Evolutionary conservation across 1,140 invertebrate species (phyloP), one percentile per base, ranked within the genome.

Genomic region (Caenorhabditis inopinata): DNA sequence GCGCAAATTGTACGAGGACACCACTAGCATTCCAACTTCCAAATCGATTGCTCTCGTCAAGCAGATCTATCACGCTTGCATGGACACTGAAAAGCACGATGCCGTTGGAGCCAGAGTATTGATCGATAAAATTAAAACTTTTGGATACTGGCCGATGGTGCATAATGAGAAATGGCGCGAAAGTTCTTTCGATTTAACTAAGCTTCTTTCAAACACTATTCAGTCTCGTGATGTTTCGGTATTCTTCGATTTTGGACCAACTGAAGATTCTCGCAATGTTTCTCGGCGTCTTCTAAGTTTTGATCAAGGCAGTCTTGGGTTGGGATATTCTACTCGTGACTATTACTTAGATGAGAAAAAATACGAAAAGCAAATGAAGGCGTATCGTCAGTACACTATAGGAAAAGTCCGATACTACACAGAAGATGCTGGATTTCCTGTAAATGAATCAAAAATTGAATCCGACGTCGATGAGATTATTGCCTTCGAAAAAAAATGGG

Each of bases 271-370:
- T 32, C 85, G 85, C 1, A 84, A 85, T 76, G 85, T 84, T 12
- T 74, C 82, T 21, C 45, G 81, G n/a, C 42, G 77, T 23, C 62
- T 79, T 23, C 42, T 87, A 2, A 80, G 85, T 46, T 84, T 87
- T 49, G 86, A 87, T 76, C 86, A 87, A 80, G 85, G 84, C 45
- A 80, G 76, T 42, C 82, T 87, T 6, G 86, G 85, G 14, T 62
- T 87, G 21, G 86, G 86, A 12, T 73, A 80, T 38, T 74, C 73
- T 25, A 84, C 86, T 3, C 47, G 86, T 16, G 86, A 87, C 51
- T 87, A 87, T 51, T 87, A 88, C 48, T 74, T 87, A 58, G 88
- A 87, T 68, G 84, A 87, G 29, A 87, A 82, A 11, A 80, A 79
- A 49, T 87, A 88, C 68, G 85, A 62, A 5, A 87, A 88, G 42